Evolutionary conservation across 2,113 vertebrate genomes (phyloP).

Genomic region (Rhipidura dahli): DNA sequence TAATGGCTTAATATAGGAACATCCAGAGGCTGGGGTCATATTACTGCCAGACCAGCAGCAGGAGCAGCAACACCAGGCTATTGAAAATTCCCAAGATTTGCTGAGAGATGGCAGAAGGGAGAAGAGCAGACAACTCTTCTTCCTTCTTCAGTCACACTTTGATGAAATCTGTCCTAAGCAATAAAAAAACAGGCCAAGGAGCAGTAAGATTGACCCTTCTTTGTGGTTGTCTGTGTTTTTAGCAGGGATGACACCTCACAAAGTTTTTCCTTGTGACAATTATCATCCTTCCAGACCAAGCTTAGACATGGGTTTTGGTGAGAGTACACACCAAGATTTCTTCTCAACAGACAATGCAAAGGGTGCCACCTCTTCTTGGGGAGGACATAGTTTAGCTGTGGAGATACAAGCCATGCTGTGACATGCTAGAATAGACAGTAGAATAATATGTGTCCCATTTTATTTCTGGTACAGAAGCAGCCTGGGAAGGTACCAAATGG

Average conservation of each 20-base stretch:
- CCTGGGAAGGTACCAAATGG: background rate
- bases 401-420: background rate
- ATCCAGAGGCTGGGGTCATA: background rate
- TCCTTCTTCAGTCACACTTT: background rate
- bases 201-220: background rate
- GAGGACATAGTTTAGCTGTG: background rate
- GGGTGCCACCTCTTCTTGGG: background rate
- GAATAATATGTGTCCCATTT: background rate
- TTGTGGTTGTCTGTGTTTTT: background rate
- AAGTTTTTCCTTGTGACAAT: background rate
- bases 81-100: background rate
- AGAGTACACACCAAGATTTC: background rate
- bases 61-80: background rate
- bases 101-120: background rate
- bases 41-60: background rate
- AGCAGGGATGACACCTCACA: background rate
- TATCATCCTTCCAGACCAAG: background rate
- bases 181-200: background rate
- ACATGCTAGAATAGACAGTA: no score
- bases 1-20: background rate
- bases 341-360: background rate
- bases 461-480: background rate
- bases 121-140: background rate
- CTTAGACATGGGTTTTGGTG: accelerated
- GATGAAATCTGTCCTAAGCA: background rate